A percentile compares a stretch with the other conserved stretches of the same genome.
Evolutionary conservation across 2,888 invertebrate species (phyloP).

Genomic region (Netelia fuscicornis): DNA sequence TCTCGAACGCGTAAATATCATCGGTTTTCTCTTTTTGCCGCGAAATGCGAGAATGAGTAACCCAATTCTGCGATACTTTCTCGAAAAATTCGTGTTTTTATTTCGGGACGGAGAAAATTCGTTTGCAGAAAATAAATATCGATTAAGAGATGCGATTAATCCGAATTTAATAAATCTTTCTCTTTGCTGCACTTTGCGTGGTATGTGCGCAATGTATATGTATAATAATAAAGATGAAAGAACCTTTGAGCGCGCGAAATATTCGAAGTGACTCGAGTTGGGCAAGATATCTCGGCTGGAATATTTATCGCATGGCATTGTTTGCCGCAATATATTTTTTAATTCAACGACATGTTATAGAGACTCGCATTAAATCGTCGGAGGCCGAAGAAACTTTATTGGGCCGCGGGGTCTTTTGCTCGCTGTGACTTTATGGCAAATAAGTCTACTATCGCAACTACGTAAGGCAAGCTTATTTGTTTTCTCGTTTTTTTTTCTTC

Average conservation of each 20-base stretch:
- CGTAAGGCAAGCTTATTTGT: not conserved
- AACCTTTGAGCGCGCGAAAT: not conserved
- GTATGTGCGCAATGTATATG: not conserved
- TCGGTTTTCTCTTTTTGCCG: too few relatives aligned
- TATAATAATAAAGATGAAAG: not conserved
- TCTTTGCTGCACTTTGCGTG: not conserved
- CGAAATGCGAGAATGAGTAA: too few relatives aligned
- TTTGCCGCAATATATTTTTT: constrained; percentile 43
- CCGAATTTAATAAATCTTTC: too few relatives aligned
- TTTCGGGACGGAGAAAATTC: too few relatives aligned
- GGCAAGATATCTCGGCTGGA: constrained; percentile 42
- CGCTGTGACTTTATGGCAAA: constrained; percentile 1
- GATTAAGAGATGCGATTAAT: too few relatives aligned
- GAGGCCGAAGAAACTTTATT: constrained; percentile 36
- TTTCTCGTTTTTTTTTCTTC: not conserved
- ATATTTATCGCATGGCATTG: constrained; percentile 60
- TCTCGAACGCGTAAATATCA: too few relatives aligned
- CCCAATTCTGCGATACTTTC: too few relatives aligned
- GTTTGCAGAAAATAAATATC: too few relatives aligned
- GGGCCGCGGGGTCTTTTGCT: constrained; percentile 22
- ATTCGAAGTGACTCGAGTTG: constrained; percentile 1
- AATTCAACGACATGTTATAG: not conserved
- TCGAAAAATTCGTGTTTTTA: too few relatives aligned
- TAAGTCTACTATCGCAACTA: constrained; percentile 27
- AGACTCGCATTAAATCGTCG: constrained; percentile 21